Evolutionary conservation across 1,140 invertebrate species (phyloP).

Genomic region (Drosophila littoralis): DNA sequence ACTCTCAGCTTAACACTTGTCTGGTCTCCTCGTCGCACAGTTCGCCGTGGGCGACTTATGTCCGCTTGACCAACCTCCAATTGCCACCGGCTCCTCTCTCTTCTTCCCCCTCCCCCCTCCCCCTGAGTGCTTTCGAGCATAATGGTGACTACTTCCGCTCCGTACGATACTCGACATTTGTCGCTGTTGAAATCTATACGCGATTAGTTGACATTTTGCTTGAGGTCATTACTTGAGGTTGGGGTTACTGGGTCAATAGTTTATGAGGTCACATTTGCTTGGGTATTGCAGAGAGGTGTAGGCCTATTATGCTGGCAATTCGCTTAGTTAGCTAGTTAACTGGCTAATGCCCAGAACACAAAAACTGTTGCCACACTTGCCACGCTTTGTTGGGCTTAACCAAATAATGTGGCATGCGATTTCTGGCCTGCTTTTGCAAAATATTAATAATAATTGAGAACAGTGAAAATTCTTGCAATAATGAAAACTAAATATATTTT

Average conservation of each 20-base stretch:
- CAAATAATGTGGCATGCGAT: constrained; percentile 72
- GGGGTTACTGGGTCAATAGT: constrained; percentile 80
- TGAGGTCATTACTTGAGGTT: constrained; percentile 74
- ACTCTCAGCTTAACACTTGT: constrained; percentile 46
- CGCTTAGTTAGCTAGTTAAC: constrained; percentile 34
- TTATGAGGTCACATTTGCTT: constrained; percentile 69
- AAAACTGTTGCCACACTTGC: constrained; percentile 29
- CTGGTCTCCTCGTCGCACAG: constrained; percentile 46
- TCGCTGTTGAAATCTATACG: constrained; percentile 59
- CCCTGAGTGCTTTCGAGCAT: constrained; percentile 25
- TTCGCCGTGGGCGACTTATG: constrained; percentile 9
- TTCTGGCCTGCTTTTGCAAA: constrained; percentile 59
- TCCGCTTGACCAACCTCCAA: constrained; percentile 15
- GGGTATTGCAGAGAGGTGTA: constrained; percentile 1
- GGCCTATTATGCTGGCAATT: constrained; percentile 12
- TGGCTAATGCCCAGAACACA: constrained; percentile 53
- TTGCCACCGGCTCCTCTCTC: neutral
- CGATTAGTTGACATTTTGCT: constrained; percentile 74
- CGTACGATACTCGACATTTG: constrained; percentile 8
- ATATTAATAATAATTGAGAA: constrained; percentile 42
- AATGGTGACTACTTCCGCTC: constrained; percentile 62
- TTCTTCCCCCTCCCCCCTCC: neutral
- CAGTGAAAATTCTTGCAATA: constrained; percentile 42
- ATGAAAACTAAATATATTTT: constrained; percentile 80
- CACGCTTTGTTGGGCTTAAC: constrained; percentile 46